These are phyloP conservation scores for Chionoecetes opilio DNA, from an alignment of 1,140 invertebrate genomes.

Conservation along the genomic window DNA sequence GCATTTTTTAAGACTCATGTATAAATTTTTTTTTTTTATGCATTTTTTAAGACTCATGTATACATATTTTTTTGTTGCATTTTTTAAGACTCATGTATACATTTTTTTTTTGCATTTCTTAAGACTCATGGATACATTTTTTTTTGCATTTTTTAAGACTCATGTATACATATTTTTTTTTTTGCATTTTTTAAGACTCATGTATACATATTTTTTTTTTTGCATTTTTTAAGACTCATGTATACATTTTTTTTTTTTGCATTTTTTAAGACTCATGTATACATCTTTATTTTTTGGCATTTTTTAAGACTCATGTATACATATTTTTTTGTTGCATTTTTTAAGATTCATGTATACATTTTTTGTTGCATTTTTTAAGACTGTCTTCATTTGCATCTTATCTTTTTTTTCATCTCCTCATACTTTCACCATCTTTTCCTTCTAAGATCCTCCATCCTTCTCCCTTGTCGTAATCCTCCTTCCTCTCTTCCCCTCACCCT, in stretches of 20 bases:
- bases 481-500: conserved; percentile 1
- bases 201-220: background rate
- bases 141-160: background rate
- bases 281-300: background rate
- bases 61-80: background rate
- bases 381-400: background rate
- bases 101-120: background rate
- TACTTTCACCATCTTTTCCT: background rate
- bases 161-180: background rate
- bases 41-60: background rate
- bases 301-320: background rate
- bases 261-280: background rate
- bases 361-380: background rate
- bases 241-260: no score
- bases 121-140: no score
- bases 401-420: conserved; percentile 27
- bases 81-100: background rate
- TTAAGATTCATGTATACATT: background rate
- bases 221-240: no score
- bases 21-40: background rate
- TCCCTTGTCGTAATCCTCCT: background rate
- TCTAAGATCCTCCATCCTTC: background rate
- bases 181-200: background rate
- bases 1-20: background rate
- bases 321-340: background rate